Percentiles rank a stretch among this genome's conserved stretches.
These are phyloP conservation scores for Macropodus opercularis DNA, from an alignment of 2,797 vertebrate genomes.

Conservation along the genomic window DNA sequence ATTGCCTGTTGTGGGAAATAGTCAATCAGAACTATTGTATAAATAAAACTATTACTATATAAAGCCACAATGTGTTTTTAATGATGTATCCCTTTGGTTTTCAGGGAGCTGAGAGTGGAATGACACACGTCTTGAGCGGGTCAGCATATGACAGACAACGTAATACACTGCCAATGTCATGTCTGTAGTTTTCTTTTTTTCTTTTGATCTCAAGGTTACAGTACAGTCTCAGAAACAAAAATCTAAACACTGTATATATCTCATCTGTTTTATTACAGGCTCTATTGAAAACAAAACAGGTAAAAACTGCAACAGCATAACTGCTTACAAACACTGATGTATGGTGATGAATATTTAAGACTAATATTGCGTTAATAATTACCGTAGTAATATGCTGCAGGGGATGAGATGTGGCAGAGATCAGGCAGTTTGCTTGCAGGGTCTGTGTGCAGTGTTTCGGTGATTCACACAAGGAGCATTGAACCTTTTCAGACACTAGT, in stretches of 20 bases:
- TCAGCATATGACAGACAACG: conserved; percentile 69
- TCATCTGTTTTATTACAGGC: neutral
- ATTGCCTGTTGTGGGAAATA: conserved; percentile 68
- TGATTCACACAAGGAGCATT: neutral
- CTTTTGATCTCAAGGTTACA: neutral
- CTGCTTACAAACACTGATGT: too few species aligned
- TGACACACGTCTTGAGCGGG: conserved; percentile 80
- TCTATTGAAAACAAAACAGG: conserved; percentile 3
- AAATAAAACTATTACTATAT: too few species aligned
- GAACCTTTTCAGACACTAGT: neutral
- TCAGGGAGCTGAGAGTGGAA: conserved; percentile 73
- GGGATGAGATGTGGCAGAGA: neutral
- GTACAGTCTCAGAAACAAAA: neutral
- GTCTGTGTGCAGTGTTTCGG: neutral
- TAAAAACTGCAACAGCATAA: neutral
- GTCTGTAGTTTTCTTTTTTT: neutral
- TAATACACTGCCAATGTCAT: conserved; percentile 21
- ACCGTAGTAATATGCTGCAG: too few species aligned
- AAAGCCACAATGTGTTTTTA: neutral
- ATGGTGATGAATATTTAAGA: too few species aligned
- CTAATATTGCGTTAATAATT: neutral
- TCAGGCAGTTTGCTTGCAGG: neutral
- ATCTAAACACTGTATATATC: neutral
- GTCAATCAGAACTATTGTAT: too few species aligned
- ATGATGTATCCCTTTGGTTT: neutral